phyloP scores from a whole-genome alignment of 2,797 vertebrate species.

The Crax fasciolata region DNA sequence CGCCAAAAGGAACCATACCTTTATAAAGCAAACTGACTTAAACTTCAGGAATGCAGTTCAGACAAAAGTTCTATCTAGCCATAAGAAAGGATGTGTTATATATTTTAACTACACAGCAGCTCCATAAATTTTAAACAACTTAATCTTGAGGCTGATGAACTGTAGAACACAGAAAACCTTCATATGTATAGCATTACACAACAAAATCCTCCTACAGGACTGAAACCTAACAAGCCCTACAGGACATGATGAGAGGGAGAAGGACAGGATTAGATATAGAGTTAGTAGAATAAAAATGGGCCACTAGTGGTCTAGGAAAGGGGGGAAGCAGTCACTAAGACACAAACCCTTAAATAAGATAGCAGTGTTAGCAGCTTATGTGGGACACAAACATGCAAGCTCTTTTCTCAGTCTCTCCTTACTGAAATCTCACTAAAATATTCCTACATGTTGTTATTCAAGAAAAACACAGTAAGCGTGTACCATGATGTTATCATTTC shows the following conservation, averaged over 20 bases:
- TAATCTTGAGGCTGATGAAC: neutral
- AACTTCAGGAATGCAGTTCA: neutral
- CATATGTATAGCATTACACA: neutral
- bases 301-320: neutral
- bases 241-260: neutral
- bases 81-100: neutral
- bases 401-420: neutral
- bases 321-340: neutral
- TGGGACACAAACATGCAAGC: neutral
- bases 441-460: neutral
- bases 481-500: neutral
- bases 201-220: neutral
- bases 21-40: neutral
- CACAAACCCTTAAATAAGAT: neutral
- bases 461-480: neutral
- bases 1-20: neutral
- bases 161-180: neutral
- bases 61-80: neutral
- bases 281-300: neutral
- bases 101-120: neutral
- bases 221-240: neutral
- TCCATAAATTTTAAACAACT: neutral
- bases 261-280: neutral
- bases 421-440: neutral
- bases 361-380: rapidly evolving